phyloP scores from a whole-genome alignment of 1,140 invertebrate genomes.

The Drosophila parvula region DNA sequence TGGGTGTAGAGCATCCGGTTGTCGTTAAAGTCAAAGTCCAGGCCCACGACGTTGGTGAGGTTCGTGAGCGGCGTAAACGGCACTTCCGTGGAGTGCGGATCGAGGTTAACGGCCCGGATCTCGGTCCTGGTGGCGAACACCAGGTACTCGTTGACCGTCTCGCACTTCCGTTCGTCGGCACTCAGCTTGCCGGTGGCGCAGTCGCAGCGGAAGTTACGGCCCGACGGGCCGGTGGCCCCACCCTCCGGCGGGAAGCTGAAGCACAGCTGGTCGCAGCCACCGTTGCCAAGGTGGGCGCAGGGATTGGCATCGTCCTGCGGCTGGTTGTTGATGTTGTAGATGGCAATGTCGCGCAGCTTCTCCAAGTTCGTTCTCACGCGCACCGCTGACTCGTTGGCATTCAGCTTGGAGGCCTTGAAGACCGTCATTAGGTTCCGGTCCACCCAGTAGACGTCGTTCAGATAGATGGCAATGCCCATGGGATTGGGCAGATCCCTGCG shows the following conservation, averaged over 20 bases:
- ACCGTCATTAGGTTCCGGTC: constrained; percentile 96
- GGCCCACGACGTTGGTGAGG: constrained; percentile 97
- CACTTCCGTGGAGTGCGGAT: constrained; percentile 90
- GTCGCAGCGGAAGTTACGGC: constrained; percentile 90
- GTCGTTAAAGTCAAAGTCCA: constrained; percentile 97
- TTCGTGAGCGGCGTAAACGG: constrained; percentile 95
- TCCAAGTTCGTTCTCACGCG: constrained; percentile 92
- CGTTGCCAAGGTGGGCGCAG: constrained; percentile 89
- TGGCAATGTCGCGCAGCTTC: constrained; percentile 94
- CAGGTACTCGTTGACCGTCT: constrained; percentile 93
- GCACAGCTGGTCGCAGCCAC: constrained; percentile 97
- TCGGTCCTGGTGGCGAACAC: constrained; percentile 96
- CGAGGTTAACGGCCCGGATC: constrained; percentile 93
- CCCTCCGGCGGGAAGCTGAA: constrained; percentile 92
- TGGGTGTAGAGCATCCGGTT: constrained; percentile 95
- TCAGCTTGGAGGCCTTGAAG: constrained; percentile 92
- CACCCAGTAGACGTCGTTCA: constrained; percentile 96
- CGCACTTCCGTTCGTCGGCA: constrained; percentile 89
- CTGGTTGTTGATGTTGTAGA: constrained; percentile 95
- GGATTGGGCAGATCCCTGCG: constrained; percentile 96
- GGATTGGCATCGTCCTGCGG: constrained; percentile 92
- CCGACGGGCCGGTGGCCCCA: constrained; percentile 50
- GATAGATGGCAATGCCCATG: constrained; percentile 95
- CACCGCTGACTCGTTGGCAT: constrained; percentile 88
- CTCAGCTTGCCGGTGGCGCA: constrained; percentile 93